Base-by-base conservation (phyloP, 2,888 invertebrate genomes). In the Vannuccia rotundouncinata region DNA sequence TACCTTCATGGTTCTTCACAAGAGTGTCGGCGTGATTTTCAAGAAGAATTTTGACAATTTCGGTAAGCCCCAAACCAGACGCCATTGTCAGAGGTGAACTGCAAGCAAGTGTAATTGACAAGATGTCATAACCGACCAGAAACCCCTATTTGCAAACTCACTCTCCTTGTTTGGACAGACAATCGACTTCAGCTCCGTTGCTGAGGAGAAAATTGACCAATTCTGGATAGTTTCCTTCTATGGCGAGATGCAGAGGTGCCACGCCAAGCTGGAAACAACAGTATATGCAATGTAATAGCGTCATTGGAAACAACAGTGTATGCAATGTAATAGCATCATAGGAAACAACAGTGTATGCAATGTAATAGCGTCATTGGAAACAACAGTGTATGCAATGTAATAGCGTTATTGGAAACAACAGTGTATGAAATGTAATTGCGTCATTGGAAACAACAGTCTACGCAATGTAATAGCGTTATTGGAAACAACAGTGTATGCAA, bases 1-100 rank as follows among this genome's bases (percentile, higher is more conserved):
- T n/a, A 66, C 66, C 66, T 13, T 5, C 2, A 27, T 27, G 2
- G 25, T 66, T 66, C 22, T 66, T 66, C 2, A 66, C 22, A 2
- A n/a, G 66, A 5, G 66, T 66, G 25, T 66, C 66, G 5, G 75
- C 75, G 22, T 75, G 29, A 75, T 75, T 2, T 5, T 75, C 75
- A 5, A 75, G 25, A 5, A 75, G 28, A 1, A 29, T n/a, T n/a
- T 75, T 29, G 10, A 75, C 75, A 29, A 75, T 27, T 75, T 75
- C 75, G 2, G 28, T 10, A 75, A 25, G 75, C 17, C 75, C 75
- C 5, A 75, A n/a, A 13, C 29, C 29, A 75, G 27, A 75, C 10
- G 75, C 75, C 75, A 75, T 29, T 2, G 1, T 10, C 10, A 75
- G 31, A 13, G 75, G 75, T 25, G 75, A 29, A 10, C 75, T 75